These are phyloP conservation scores for Galeopsomyia nigrocyanea DNA, from an alignment of 2,888 invertebrate species.

Conservation along the genomic window DNA sequence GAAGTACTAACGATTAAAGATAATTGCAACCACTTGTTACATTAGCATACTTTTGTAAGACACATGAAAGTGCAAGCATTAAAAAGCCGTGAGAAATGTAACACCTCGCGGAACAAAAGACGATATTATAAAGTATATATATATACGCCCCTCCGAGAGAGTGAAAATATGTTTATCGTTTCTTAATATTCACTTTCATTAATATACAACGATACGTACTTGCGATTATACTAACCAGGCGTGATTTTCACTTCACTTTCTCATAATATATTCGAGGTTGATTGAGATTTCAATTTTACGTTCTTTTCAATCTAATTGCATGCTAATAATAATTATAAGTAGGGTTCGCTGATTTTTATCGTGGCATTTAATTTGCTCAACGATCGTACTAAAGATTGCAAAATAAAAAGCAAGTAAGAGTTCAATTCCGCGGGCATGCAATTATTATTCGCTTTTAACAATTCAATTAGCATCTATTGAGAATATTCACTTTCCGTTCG, in stretches of 20 bases:
- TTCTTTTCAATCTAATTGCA: too few species aligned
- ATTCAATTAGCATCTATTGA: too few species aligned
- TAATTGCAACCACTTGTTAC: conserved; percentile 8
- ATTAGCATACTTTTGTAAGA: conserved; percentile 3
- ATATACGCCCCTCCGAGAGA: neutral
- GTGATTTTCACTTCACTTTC: conserved; percentile 16
- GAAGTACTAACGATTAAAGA: neutral
- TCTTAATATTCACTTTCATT: conserved; percentile 1
- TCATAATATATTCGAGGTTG: neutral
- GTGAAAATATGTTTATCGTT: too few species aligned
- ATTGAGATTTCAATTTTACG: neutral
- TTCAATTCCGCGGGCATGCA: too few species aligned
- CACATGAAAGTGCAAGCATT: neutral
- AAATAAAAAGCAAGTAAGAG: too few species aligned
- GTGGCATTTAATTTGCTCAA: too few species aligned
- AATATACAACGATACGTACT: conserved; percentile 20
- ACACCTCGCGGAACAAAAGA: neutral
- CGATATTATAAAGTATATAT: neutral
- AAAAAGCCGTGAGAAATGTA: conserved; percentile 15
- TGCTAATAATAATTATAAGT: too few species aligned
- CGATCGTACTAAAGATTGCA: too few species aligned
- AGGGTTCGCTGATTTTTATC: too few species aligned
- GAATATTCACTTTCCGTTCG: too few species aligned
- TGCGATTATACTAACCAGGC: neutral
- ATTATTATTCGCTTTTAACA: too few species aligned